These are phyloP conservation scores for Speoplatyrhinus poulsoni DNA, from an alignment of 2,113 vertebrate genomes.

Conservation along the genomic window DNA sequence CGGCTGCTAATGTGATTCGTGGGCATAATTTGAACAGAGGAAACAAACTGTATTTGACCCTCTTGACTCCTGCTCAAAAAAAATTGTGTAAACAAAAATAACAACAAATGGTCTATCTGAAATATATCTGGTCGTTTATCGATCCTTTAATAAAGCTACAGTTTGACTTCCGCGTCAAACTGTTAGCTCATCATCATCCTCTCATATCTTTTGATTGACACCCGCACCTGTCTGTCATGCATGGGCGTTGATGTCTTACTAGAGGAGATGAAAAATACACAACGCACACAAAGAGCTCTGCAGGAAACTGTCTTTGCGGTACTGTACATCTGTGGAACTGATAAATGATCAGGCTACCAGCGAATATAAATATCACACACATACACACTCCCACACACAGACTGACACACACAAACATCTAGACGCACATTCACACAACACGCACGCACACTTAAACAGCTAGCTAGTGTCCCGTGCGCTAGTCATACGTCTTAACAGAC, in stretches of 20 bases:
- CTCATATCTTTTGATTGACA: too few species aligned
- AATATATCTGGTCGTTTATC: too few species aligned
- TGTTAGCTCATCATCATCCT: too few species aligned
- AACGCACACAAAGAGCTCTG: background rate
- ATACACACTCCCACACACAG: background rate
- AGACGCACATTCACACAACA: background rate
- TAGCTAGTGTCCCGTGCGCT: background rate
- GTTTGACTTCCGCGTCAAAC: too few species aligned
- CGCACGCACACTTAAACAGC: background rate
- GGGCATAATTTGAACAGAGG: slow-evolving; percentile 22
- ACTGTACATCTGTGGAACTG: background rate
- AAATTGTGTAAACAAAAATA: too few species aligned
- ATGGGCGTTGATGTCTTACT: background rate
- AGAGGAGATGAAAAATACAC: too few species aligned
- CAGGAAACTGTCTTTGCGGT: background rate
- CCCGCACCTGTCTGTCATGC: background rate
- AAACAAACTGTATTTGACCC: background rate
- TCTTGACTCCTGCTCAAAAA: too few species aligned
- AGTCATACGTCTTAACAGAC: too few species aligned
- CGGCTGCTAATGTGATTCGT: slow-evolving; percentile 24
- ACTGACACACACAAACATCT: background rate
- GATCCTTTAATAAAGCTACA: too few species aligned
- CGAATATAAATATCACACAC: background rate
- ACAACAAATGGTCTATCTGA: too few species aligned
- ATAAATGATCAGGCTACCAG: too few species aligned